A percentile compares a stretch with the other conserved stretches of the same genome.
phyloP scores from a whole-genome alignment of 2,113 vertebrate genomes.

The Ifrita kowaldi region DNA sequence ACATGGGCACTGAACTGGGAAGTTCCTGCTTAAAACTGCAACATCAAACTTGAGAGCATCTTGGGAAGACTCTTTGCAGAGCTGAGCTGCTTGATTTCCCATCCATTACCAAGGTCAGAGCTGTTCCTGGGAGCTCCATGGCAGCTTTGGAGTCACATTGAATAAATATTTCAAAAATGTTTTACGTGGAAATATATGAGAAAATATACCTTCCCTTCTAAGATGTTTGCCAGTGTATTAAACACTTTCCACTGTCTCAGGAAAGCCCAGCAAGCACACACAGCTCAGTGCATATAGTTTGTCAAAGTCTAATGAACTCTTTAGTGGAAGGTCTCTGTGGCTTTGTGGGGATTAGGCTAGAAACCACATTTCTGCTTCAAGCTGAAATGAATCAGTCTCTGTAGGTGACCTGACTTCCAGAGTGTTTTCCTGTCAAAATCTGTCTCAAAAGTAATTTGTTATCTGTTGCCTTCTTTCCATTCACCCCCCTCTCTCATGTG shows the following conservation, averaged over 20 bases:
- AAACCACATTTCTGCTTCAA: slow-evolving; percentile 16
- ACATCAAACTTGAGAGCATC: not conserved
- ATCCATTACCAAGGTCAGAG: not conserved
- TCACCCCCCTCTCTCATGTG: not conserved
- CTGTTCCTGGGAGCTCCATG: not conserved
- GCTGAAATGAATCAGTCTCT: not conserved
- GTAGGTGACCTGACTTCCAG: not conserved
- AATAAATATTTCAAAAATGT: not conserved
- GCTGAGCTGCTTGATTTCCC: not conserved
- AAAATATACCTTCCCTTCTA: not conserved
- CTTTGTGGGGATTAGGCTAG: slow-evolving; percentile 23
- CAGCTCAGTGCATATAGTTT: not conserved
- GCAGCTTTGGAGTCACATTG: not conserved
- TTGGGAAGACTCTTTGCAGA: not conserved
- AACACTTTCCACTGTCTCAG: not conserved
- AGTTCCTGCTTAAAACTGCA: not conserved
- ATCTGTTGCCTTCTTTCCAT: not conserved
- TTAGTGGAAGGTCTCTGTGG: slow-evolving; percentile 6
- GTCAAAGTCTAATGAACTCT: slow-evolving; percentile 28
- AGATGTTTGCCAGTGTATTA: not conserved
- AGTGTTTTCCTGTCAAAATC: not conserved
- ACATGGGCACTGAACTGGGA: not conserved
- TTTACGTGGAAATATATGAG: not conserved
- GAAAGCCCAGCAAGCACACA: not conserved
- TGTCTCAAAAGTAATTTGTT: not conserved